Base-by-base conservation (phyloP, 2,113 vertebrate genomes). In the Natator depressus region DNA sequence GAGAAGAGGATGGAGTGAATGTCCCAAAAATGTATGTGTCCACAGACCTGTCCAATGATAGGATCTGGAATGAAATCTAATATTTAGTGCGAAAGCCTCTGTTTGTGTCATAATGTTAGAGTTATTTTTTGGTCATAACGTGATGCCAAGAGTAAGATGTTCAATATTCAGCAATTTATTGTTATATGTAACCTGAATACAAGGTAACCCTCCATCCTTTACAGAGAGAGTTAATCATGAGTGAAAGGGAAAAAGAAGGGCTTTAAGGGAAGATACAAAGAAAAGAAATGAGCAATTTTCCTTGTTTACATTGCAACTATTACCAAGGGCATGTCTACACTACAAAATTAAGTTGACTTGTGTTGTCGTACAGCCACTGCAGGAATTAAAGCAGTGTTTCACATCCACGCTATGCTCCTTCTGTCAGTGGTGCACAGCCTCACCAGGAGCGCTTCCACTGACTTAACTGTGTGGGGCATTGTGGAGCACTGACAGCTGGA, bases 21-120 rank as follows among this genome's bases (percentile, higher is more conserved):
- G 19, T 12, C 38, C 78, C 38, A 78, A 84, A 85, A 65, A 38
- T 0, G 2, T 1, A 1, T 0, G 2, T 11, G 27, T 1, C 57
- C 50, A 3, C 4, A 22, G 69, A 14, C 27, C 38, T 72, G 38
- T 5, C 12, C 11, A 78, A 6, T 46, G 89, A 10, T 55, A 4
- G 57, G 50, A 59, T 29, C 7, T 0, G 0, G 46, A 1, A 0
- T 4, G 29, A 6, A 19, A 78, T 7, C 42, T 47, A 27, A 16
- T 47, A 27, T 47, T 78, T 47, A 47, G 75, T 47, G 10, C 47
- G 25, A 72, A 78, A 69, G 2, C 31, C 62, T 65, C 62, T 69
- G 38, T 78, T 27, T 14, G 42, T 27, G 11, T 78, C 75, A 47
- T 22, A 25, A 12, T 27, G 6, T 46, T 29, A 78, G 38, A 13